Evolutionary conservation across 2,113 vertebrate genomes (phyloP).

Genomic region (Tretioscincus oriximinensis): DNA sequence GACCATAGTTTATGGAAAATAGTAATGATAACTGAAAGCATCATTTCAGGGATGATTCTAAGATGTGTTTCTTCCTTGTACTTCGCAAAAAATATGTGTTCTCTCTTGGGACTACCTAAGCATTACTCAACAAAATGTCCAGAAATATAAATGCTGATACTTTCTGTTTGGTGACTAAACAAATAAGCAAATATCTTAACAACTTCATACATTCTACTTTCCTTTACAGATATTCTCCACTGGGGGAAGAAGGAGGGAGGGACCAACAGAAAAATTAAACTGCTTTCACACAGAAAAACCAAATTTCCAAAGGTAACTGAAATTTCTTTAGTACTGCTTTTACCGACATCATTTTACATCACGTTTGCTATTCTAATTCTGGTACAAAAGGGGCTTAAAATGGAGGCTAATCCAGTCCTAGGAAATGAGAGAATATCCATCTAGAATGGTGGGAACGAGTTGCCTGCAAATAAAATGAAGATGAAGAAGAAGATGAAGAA

Average conservation of each 20-base stretch:
- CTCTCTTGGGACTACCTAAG: not conserved
- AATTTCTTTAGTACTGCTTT: slow-evolving; percentile 23
- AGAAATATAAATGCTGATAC: not conserved
- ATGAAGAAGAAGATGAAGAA: too few species aligned
- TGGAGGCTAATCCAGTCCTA: slow-evolving; percentile 46
- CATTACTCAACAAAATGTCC: not conserved
- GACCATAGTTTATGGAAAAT: not conserved
- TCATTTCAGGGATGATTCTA: not conserved
- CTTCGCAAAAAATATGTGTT: not conserved
- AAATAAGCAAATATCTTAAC: not conserved
- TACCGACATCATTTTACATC: slow-evolving; percentile 12
- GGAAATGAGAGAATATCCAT: slow-evolving; percentile 36
- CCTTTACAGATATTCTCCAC: not conserved
- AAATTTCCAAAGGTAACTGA: slow-evolving; percentile 9
- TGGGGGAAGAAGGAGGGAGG: not conserved
- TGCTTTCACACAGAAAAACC: slow-evolving; percentile 12
- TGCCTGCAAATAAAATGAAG: slow-evolving; percentile 27
- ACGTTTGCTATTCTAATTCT: slow-evolving; percentile 30
- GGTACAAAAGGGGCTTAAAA: slow-evolving; percentile 45
- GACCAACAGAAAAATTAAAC: not conserved
- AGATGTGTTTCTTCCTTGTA: not conserved
- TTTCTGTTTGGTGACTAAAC: too few species aligned
- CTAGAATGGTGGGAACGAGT: slow-evolving; percentile 46
- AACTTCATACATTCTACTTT: not conserved
- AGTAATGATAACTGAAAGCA: not conserved